Evolutionary conservation across 2,888 invertebrate species (phyloP).

Genomic region (Diarsia dahlii): DNA sequence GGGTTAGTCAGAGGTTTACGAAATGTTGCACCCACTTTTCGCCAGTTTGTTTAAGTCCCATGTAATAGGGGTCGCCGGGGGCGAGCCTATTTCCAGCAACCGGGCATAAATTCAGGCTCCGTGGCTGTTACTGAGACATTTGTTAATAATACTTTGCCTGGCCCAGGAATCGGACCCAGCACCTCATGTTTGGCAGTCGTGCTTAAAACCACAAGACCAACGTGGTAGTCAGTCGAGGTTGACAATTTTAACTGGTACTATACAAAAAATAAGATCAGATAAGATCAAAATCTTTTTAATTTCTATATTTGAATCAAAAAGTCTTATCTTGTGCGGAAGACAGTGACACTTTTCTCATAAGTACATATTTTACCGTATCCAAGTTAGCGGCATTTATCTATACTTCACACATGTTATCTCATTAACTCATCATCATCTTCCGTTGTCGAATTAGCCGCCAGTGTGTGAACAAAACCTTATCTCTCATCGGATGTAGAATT

Average conservation of each 20-base stretch:
- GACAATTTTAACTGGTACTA: slow-evolving; percentile 9
- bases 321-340: not conserved
- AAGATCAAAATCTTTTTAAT: slow-evolving; percentile 1
- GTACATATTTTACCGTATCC: not conserved
- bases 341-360: not conserved
- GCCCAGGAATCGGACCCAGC: too few relatives aligned
- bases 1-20: too few relatives aligned
- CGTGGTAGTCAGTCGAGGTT: too few relatives aligned
- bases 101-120: too few relatives aligned
- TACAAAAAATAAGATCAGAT: slow-evolving; percentile 11
- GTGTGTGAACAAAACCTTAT: slow-evolving; percentile 62
- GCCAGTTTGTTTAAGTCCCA: too few relatives aligned
- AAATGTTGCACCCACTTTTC: too few relatives aligned
- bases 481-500: slow-evolving; percentile 53
- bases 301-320: not conserved
- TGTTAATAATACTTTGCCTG: too few relatives aligned
- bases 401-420: slow-evolving; percentile 41
- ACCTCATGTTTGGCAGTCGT: too few relatives aligned
- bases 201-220: too few relatives aligned
- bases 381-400: slow-evolving; percentile 26
- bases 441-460: slow-evolving; percentile 49
- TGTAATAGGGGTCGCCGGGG: too few relatives aligned
- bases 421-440: slow-evolving; percentile 22
- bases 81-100: too few relatives aligned
- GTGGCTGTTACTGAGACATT: too few relatives aligned